Conservation (phyloP, 2,113 vertebrate species). For the Crocuta crocuta region DNA sequence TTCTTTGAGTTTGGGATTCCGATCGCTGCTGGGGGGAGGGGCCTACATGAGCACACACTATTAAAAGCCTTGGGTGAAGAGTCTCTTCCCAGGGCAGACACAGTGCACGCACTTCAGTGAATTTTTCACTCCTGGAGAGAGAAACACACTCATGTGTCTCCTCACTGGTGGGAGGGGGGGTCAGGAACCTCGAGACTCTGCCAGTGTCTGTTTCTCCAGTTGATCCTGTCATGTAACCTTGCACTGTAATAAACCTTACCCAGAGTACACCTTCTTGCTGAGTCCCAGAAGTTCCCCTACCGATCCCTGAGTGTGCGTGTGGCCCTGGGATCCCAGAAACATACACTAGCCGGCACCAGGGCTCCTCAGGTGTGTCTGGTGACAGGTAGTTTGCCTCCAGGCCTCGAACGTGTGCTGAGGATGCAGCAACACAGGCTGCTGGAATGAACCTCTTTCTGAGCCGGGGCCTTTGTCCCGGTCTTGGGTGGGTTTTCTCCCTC, state of each 20-base stretch:
- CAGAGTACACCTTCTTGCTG: not conserved
- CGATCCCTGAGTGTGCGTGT: not conserved
- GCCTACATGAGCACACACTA: not conserved
- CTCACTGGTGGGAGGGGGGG: not conserved
- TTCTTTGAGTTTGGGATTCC: not conserved
- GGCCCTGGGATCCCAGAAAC: too few relatives aligned
- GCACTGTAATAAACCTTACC: not conserved
- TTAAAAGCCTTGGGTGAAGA: not conserved
- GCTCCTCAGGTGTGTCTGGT: not conserved
- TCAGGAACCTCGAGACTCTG: not conserved
- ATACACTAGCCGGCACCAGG: not conserved
- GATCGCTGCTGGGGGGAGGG: not conserved
- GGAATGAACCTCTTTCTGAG: not conserved
- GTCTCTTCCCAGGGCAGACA: not conserved
- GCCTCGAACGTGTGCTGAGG: not conserved
- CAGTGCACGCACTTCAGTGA: not conserved
- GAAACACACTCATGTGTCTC: not conserved
- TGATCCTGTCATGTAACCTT: not conserved
- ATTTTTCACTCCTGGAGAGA: not conserved
- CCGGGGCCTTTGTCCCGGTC: not conserved
- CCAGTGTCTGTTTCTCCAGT: not conserved
- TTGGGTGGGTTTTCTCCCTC: not conserved
- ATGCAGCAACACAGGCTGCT: not conserved
- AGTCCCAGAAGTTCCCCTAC: not conserved
- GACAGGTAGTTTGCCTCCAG: not conserved